Evolutionary conservation across 2,888 invertebrate genomes (phyloP).

Genomic region (Cephalotes varians): DNA sequence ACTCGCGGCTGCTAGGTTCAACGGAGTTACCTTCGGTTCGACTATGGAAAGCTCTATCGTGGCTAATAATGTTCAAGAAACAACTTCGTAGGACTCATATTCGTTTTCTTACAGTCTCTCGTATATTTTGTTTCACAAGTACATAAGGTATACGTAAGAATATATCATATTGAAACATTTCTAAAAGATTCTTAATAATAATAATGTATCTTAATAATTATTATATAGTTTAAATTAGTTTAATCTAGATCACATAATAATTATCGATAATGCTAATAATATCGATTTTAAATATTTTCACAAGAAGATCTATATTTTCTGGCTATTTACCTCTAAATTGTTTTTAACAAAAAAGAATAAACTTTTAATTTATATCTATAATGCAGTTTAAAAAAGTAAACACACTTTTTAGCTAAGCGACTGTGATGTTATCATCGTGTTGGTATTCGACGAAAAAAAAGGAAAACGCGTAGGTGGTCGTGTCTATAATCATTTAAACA

Average conservation of each 20-base stretch:
- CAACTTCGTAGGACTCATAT: not conserved
- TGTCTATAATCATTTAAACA: constrained; percentile 61
- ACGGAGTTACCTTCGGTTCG: constrained; percentile 2
- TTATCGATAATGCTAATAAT: not conserved
- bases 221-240: not conserved
- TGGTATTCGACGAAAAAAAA: not conserved
- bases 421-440: not conserved
- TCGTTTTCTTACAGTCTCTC: not conserved
- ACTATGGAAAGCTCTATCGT: constrained; percentile 20
- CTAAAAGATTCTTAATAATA: not conserved
- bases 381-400: not conserved
- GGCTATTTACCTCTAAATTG: not conserved
- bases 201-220: not conserved
- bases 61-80: constrained; percentile 19
- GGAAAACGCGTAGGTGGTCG: constrained; percentile 35
- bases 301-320: not conserved
- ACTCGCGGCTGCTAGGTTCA: constrained; percentile 11
- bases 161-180: constrained; percentile 23
- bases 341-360: not conserved
- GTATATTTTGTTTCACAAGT: not conserved
- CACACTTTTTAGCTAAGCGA: not conserved
- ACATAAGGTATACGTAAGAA: not conserved
- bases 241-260: not conserved
- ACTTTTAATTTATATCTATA: not conserved
- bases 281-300: not conserved